Base-by-base conservation (phyloP, 2,888 invertebrate genomes). In the Anticlea derivata region DNA sequence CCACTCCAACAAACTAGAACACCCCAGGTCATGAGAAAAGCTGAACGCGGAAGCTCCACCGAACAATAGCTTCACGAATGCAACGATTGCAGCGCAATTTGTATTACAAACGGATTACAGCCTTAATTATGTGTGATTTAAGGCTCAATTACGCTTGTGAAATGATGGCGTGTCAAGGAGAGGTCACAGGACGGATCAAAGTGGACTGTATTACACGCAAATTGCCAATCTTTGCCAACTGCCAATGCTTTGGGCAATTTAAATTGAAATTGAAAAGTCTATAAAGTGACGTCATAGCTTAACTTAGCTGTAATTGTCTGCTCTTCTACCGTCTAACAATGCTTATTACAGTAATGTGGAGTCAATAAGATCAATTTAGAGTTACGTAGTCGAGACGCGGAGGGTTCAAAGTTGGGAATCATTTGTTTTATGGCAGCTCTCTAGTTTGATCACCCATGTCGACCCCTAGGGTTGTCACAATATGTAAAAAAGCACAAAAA, bases 341-440 rank as follows among this genome's bases (percentile, higher is more conserved):
- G 44, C 44, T 48, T 49, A 41, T 51, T 46, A 53, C 53, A 35
- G 48, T 44, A 44, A 53, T 44, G 43, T 23, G 12, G 55, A 58
- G 59, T 68, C 62, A 66, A 58, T 56, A 50, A 56, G 62, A 48
- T 65, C 68, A 68, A 68, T 71, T 65, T 63, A 63, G 63, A 72
- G 52, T 54, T 59, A 75, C 58, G 60, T 57, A 54, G 58, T 55
- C 47, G 58, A 58, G 63, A 47, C 63, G 59, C 53, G 44, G 41
- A 46, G 55, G 50, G 68, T 66, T 68, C 66, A 61, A 34, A 57
- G 50, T 58, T 49, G 55, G 57, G 46, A 58, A 73, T 75, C 68
- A 73, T 71, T 73, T 74, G 62, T 56, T 52, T 29, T 27, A 35
- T 49, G 54, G 48, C 62, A 63, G 61, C 52, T 46, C 60, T 61